Evolutionary conservation across 2,888 invertebrate genomes (phyloP), one percentile per base, ranked within the genome.

Genomic region (Caprella mutica): DNA sequence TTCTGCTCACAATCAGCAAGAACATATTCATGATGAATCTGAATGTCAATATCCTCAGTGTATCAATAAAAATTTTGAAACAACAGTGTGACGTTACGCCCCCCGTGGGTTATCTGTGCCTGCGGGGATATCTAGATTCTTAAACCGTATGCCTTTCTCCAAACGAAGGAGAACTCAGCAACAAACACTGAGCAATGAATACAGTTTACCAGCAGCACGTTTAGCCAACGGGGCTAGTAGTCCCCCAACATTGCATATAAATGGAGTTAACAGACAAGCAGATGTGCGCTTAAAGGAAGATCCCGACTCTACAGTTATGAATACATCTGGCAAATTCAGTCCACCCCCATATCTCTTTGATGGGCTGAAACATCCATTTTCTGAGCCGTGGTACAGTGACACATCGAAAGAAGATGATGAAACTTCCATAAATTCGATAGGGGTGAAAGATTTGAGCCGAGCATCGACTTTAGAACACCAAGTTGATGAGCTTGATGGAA

Each of bases 21-120:
- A 63, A 56, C 56, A 56, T 24, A 59, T 57, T 0, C 63, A 56
- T 19, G 63, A 63, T 30, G 59, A 59, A 24, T 59, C 63, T 19
- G 63, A 63, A 27, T 59, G 56, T 23, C 59, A 63, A 21, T 63
- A 59, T 19, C 63, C 63, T 23, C 56, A 59, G 30, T 63, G 59
- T 48, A 59, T 63, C n/a, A 59, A 63, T 44, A 59, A 59, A 6
- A 59, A 63, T 39, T 63, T 63, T 33, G 63, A 63, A 53, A 63
- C 63, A 29, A 63, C 63, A 3, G 63, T 63, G 59, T 63, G 63
- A 63, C 63, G 56, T 59, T 63, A 63, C 63, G 63, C 59, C 52
- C 63, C 63, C 63, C 63, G 63, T 52, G 55, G 58, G 46, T 52
- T 56, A 23, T 52, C 54, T 29, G 40, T 33, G 23, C 63, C 63